Evolutionary conservation across 2,888 invertebrate species (phyloP).

Genomic region (Eledona agricola): DNA sequence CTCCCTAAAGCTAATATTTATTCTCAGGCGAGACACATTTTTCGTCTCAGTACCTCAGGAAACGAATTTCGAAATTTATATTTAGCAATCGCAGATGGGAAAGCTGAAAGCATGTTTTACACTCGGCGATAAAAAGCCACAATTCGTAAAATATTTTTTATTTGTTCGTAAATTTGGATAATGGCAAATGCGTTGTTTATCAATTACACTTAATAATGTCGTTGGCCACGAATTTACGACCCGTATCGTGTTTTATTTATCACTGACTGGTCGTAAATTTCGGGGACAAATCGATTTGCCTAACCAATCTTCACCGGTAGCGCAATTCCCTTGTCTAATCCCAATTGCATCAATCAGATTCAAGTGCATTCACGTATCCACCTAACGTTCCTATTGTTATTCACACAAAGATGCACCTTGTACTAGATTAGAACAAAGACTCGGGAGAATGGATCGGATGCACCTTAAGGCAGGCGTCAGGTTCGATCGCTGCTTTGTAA

Average conservation of each 20-base stretch:
- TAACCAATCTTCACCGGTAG: conserved; percentile 1
- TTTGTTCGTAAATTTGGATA: no score
- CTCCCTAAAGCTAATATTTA: no score
- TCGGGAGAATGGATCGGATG: conserved; percentile 11
- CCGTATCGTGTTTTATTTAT: conserved; percentile 15
- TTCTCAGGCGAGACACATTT: no score
- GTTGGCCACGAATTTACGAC: conserved; percentile 12
- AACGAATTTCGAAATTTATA: no score
- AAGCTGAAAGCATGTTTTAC: no score
- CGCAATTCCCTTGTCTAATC: conserved; percentile 6
- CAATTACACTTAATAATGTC: conserved; percentile 9
- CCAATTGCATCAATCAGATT: conserved; percentile 11
- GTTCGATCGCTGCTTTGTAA: conserved; percentile 7
- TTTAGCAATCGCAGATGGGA: no score
- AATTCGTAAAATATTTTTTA: no score
- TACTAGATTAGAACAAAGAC: conserved; percentile 12
- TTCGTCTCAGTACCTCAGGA: no score
- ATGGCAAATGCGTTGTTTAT: no score
- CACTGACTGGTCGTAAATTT: conserved; percentile 19
- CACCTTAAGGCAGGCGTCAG: conserved; percentile 1
- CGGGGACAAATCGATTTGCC: conserved; percentile 18
- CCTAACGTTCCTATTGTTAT: conserved; percentile 17
- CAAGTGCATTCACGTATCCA: conserved; percentile 12
- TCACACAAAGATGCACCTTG: conserved; percentile 7
- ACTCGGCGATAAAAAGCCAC: no score